Percentiles rank a stretch among this genome's conserved stretches.
Conservation (phyloP, 2,797 vertebrate species). For the Etheostoma perlongum region DNA sequence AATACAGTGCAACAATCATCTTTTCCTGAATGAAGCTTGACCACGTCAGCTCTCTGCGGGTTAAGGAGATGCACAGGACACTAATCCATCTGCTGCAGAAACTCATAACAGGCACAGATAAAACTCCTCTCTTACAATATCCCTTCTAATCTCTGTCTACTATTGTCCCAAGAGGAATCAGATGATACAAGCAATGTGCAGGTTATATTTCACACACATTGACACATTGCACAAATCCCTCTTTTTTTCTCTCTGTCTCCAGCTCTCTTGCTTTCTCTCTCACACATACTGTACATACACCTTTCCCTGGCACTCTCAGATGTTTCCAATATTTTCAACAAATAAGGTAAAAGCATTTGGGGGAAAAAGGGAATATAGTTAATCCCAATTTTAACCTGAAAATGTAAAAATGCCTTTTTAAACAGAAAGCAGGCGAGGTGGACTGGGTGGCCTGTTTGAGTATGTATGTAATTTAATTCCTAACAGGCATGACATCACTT, state of each 20-base stretch:
- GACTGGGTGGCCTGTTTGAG: conserved; percentile 67
- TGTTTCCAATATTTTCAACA: conserved; percentile 49
- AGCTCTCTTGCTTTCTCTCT: neutral
- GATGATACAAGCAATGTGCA: conserved; percentile 42
- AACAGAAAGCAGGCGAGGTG: conserved; percentile 49
- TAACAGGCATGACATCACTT: conserved; percentile 83
- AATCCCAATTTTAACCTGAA: conserved; percentile 68
- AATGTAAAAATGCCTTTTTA: conserved; percentile 54
- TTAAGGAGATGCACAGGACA: conserved; percentile 52
- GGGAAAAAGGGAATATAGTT: conserved; percentile 5
- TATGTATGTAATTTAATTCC: conserved; percentile 73
- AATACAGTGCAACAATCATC: conserved; percentile 17
- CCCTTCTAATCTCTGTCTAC: conserved; percentile 46
- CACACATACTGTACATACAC: conserved; percentile 3
- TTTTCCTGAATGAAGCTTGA: conserved; percentile 45
- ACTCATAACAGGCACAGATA: conserved; percentile 50
- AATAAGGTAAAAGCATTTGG: conserved; percentile 48
- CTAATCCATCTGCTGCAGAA: conserved; percentile 50
- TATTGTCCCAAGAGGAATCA: conserved; percentile 52
- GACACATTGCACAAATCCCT: conserved; percentile 47
- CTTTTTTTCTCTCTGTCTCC: conserved; percentile 28
- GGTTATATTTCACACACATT: conserved; percentile 54
- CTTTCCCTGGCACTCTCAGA: conserved; percentile 2
- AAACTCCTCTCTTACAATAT: conserved; percentile 46
- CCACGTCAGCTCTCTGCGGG: conserved; percentile 38